A percentile compares a stretch with the other conserved stretches of the same genome.
phyloP scores from a whole-genome alignment of 2,797 vertebrate species.

The Monodelphis domestica region DNA sequence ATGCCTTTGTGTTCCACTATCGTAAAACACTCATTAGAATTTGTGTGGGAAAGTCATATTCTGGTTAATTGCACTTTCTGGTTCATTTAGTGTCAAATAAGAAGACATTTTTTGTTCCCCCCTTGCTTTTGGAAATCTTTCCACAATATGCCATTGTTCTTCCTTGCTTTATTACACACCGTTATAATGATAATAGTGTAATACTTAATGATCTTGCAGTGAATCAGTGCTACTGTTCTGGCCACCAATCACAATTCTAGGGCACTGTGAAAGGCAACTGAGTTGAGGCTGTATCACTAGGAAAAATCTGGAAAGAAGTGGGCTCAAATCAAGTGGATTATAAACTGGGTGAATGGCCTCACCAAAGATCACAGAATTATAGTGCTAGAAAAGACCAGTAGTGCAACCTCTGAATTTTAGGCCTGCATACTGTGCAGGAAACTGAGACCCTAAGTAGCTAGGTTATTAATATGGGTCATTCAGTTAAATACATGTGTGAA shows the following conservation, averaged over 20 bases:
- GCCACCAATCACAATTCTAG: neutral
- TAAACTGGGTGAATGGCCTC: neutral
- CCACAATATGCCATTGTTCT: neutral
- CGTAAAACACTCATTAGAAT: neutral
- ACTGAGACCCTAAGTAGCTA: neutral
- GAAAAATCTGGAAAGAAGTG: neutral
- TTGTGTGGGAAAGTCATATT: conserved; percentile 38
- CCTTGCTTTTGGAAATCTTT: neutral
- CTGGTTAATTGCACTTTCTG: conserved; percentile 19
- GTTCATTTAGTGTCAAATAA: neutral
- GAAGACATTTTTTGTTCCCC: neutral
- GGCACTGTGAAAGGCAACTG: neutral
- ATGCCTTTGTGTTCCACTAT: neutral
- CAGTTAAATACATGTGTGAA: neutral
- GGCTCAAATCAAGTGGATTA: neutral
- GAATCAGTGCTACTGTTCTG: neutral
- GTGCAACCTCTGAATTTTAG: neutral
- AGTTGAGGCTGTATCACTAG: neutral
- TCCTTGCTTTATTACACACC: neutral
- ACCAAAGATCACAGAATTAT: neutral
- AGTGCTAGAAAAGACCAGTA: neutral
- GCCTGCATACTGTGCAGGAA: neutral
- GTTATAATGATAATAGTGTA: neutral
- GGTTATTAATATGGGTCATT: neutral
- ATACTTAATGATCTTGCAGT: neutral